Percentiles rank a stretch among this genome's conserved stretches.
Conservation (phyloP, 2,797 vertebrate species). For the Chaetophractus vellerosus region DNA sequence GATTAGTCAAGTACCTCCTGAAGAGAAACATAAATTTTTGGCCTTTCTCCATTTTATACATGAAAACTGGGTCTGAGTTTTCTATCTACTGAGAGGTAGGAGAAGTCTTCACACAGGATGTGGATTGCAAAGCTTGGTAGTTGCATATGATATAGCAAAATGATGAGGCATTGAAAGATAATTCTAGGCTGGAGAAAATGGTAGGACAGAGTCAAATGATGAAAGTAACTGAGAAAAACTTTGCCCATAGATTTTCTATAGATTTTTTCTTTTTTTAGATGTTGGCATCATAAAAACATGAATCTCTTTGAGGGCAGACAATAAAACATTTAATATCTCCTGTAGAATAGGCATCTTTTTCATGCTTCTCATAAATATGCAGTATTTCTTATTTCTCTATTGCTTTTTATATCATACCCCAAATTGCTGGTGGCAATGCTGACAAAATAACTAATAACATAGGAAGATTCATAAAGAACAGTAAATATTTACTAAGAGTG, state of each 20-base stretch:
- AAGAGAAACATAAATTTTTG: conserved; percentile 2
- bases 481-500: background rate
- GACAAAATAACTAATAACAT: background rate
- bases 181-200: background rate
- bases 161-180: background rate
- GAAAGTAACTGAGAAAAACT: background rate
- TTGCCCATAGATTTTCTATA: background rate
- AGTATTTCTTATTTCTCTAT: conserved; percentile 12
- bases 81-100: background rate
- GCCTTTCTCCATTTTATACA: background rate
- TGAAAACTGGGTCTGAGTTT: background rate
- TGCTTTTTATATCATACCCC: background rate
- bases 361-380: background rate
- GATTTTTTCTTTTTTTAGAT: background rate
- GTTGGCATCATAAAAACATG: background rate
- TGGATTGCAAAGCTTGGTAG: background rate
- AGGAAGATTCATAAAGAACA: background rate
- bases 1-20: background rate
- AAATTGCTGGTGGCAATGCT: background rate
- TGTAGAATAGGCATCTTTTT: background rate
- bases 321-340: background rate
- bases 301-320: background rate
- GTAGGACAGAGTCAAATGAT: background rate
- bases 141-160: background rate
- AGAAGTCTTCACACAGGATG: background rate